Conservation (phyloP, 2,797 vertebrate species). For the Urosaurus nigricauda region DNA sequence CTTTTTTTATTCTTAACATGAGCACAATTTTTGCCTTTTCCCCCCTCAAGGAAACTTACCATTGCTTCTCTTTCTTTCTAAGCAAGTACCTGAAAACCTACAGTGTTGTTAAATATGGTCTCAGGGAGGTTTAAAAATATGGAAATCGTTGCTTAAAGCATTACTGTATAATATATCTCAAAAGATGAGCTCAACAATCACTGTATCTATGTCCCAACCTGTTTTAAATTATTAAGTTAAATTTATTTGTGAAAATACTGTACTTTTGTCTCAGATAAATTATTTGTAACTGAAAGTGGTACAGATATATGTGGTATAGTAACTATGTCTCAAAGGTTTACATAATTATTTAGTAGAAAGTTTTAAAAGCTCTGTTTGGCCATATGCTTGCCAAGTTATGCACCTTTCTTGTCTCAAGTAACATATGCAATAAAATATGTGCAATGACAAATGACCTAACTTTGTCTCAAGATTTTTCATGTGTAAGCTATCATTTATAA, state of each 20-base stretch:
- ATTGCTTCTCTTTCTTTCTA: conserved; percentile 35
- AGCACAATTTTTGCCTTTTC: neutral
- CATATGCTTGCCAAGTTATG: conserved; percentile 46
- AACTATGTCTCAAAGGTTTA: conserved; percentile 56
- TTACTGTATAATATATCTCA: conserved; percentile 53
- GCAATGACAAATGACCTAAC: conserved; percentile 37
- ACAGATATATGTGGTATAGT: conserved; percentile 39
- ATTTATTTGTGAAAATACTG: conserved; percentile 64
- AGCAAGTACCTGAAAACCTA: conserved; percentile 38
- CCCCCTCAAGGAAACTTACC: conserved; percentile 19
- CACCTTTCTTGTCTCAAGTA: conserved; percentile 40
- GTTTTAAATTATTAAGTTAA: conserved; percentile 61
- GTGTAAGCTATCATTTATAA: conserved; percentile 49
- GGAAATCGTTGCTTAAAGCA: conserved; percentile 43
- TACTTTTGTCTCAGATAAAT: conserved; percentile 63
- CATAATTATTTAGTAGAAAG: conserved; percentile 48
- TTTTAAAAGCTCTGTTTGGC: conserved; percentile 55
- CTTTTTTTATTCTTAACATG: neutral
- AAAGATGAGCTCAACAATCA: conserved; percentile 59
- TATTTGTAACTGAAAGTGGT: conserved; percentile 64
- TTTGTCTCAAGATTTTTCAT: conserved; percentile 61
- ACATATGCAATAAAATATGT: conserved; percentile 49
- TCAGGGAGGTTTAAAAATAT: conserved; percentile 73
- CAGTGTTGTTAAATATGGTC: conserved; percentile 56
- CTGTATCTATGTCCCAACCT: conserved; percentile 65